Evolutionary conservation across 2,113 vertebrate species (phyloP), one percentile per base, ranked within the genome.

Genomic region (Clupea harengus): DNA sequence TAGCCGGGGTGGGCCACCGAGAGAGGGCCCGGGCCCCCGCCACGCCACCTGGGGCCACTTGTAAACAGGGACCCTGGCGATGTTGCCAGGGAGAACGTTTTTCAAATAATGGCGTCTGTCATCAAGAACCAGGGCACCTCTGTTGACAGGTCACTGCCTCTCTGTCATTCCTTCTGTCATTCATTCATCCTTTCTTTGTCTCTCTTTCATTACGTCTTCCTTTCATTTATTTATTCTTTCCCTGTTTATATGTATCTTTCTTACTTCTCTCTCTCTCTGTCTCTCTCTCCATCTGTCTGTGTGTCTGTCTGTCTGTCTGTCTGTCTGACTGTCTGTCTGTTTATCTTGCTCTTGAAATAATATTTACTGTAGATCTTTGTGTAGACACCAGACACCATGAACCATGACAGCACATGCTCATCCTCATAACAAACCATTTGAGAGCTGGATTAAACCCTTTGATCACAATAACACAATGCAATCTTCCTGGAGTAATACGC

Each of bases 1-100:
- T 88, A 81, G 84, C 85, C 60, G 25, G 86, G 88, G 87, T 90
- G 88, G 88, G 78, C 88, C 20, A 32, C 60, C 72, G 28, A 78
- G 72, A 78, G 72, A 78, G 72, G 72, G 25, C 28, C 28, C 72
- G 6, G 32, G 72, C 28, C 72, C 72, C 72, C 72, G 13, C 10
- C 32, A 44, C 28, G 52, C 85, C 81, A 86, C 83, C 84, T 86
- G 82, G 84, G 85, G 39, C 46, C 52, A 67, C 39, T 57, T 46
- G 82, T 86, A 89, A 88, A 86, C 87, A 85, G 28, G 28, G 64
- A 72, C 83, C 57, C 67, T 47, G 64, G 25, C 25, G 9, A 28
- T 11, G 64, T 78, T 78, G 72, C 72, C 32, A 15, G 10, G 72
- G 72, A 17, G 32, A 75, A 39, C 32, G 67, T 32, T 78, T 39